These are phyloP conservation scores for Heliconius nattereri DNA, from an alignment of 1,140 invertebrate genomes.

Conservation along the genomic window DNA sequence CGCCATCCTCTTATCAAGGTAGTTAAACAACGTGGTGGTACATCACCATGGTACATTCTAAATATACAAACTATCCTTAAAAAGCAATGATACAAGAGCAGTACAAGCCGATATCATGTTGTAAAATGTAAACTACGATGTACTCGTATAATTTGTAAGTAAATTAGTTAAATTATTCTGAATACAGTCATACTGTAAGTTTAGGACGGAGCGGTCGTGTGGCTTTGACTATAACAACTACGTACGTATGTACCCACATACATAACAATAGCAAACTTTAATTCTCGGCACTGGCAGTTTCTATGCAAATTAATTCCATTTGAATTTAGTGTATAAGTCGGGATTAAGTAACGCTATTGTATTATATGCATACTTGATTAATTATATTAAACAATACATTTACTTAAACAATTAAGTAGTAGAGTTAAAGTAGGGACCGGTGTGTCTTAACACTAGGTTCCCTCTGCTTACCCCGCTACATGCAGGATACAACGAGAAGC, in stretches of 20 bases:
- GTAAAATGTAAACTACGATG: not conserved
- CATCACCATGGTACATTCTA: too few relatives aligned
- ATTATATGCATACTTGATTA: conserved; percentile 3
- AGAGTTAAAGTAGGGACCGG: too few relatives aligned
- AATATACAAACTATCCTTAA: too few relatives aligned
- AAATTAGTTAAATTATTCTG: conserved; percentile 16
- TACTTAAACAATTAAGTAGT: not conserved
- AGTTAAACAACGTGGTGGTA: too few relatives aligned
- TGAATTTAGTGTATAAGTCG: conserved; percentile 21
- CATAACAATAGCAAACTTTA: conserved; percentile 18
- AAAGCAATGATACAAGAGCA: not conserved
- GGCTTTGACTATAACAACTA: not conserved
- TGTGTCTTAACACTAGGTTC: too few relatives aligned
- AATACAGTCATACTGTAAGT: conserved; percentile 1
- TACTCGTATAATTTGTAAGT: not conserved
- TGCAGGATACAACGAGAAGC: too few relatives aligned
- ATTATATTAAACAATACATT: not conserved
- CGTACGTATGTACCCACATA: not conserved
- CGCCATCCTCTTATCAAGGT: too few relatives aligned
- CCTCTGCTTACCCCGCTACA: too few relatives aligned
- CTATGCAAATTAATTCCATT: conserved; percentile 26
- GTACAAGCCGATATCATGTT: not conserved
- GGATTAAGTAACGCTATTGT: conserved; percentile 15
- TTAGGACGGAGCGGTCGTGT: not conserved
- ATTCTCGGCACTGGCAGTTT: conserved; percentile 8